Percentiles rank a stretch among this genome's conserved stretches.
Conservation (phyloP, 2,888 invertebrate species). For the Agonopterix heracliana region DNA sequence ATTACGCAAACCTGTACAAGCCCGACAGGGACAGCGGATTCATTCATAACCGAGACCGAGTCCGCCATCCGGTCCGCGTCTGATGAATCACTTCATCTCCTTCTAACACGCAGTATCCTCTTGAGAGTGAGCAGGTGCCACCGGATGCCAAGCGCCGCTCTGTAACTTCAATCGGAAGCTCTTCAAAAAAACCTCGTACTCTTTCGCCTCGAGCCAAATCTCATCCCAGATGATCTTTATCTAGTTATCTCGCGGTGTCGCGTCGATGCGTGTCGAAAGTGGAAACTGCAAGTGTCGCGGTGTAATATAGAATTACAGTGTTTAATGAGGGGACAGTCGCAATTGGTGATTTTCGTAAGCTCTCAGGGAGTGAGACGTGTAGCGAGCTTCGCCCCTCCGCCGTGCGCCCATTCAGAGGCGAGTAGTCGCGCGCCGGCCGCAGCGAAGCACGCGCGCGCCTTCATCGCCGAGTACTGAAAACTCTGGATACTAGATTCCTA, state of each 20-base stretch:
- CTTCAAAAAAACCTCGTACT: constrained; percentile 46
- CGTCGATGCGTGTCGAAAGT: constrained; percentile 21
- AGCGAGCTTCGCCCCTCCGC: constrained; percentile 72
- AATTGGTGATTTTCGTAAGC: constrained; percentile 71
- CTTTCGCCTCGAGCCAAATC: constrained; percentile 36
- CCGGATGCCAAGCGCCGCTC: constrained; percentile 62
- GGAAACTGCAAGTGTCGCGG: constrained; percentile 30
- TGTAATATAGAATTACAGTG: constrained; percentile 33
- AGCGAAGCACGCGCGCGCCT: constrained; percentile 68
- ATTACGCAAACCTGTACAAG: constrained; percentile 31
- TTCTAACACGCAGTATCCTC: constrained; percentile 62
- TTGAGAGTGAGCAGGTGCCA: constrained; percentile 72
- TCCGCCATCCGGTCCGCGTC: constrained; percentile 72
- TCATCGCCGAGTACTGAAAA: constrained; percentile 37
- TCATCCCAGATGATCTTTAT: constrained; percentile 21
- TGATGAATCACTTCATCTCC: constrained; percentile 71
- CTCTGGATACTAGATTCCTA: constrained; percentile 42
- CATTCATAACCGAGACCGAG: constrained; percentile 74
- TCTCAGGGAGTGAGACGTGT: constrained; percentile 60
- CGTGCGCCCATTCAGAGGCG: constrained; percentile 59
- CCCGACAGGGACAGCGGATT: constrained; percentile 61
- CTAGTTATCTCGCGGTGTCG: constrained; percentile 22
- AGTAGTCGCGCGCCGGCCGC: constrained; percentile 71
- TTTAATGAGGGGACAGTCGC: constrained; percentile 57
- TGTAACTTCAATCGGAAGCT: constrained; percentile 63